phyloP scores from a whole-genome alignment of 1,140 invertebrate species.

The Periplaneta americana region DNA sequence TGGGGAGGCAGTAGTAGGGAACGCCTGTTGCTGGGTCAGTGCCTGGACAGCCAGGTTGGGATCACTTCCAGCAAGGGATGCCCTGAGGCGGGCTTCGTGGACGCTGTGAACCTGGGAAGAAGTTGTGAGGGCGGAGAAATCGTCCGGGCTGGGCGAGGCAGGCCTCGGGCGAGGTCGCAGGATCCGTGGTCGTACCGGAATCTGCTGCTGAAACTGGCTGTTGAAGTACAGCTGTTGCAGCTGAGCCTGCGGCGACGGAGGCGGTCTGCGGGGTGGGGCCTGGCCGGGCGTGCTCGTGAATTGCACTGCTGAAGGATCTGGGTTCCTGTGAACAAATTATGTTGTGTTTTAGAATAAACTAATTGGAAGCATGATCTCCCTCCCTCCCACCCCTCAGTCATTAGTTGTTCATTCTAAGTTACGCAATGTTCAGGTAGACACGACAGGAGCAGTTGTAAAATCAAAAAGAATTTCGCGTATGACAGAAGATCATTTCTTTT shows the following conservation, averaged over 20 bases:
- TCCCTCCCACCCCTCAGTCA: too few relatives aligned
- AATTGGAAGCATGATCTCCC: too few relatives aligned
- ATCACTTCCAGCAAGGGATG: slow-evolving; percentile 10
- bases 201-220: not conserved
- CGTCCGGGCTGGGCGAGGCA: not conserved
- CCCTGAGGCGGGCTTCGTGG: slow-evolving; percentile 11
- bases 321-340: slow-evolving; percentile 2
- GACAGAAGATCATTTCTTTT: too few relatives aligned
- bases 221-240: slow-evolving; percentile 15
- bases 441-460: too few relatives aligned
- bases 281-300: slow-evolving; percentile 17
- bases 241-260: not conserved
- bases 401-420: too few relatives aligned
- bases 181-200: slow-evolving; percentile 1
- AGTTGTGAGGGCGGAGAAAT: not conserved
- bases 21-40: not conserved
- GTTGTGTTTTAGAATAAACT: too few relatives aligned
- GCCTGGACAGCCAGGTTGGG: not conserved
- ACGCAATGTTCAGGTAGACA: too few relatives aligned
- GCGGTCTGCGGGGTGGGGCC: not conserved
- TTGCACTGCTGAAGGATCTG: slow-evolving; percentile 8
- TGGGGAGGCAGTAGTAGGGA: not conserved
- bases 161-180: not conserved
- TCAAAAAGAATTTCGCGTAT: too few relatives aligned
- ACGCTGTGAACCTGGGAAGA: not conserved